Conservation (phyloP, 2,888 invertebrate species). For the Icerya purchasi region DNA sequence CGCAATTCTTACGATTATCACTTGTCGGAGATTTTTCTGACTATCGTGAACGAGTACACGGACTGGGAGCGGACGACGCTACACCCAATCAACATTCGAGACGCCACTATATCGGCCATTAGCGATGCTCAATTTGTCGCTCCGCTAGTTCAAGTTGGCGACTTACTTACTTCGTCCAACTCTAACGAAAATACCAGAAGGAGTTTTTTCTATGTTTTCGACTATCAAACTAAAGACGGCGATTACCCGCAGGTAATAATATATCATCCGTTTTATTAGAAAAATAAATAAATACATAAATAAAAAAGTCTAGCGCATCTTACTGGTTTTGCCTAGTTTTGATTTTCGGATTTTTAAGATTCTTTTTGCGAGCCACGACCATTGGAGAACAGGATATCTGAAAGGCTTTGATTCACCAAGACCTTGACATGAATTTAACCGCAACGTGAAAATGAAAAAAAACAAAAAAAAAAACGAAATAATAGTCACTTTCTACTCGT, state of each 20-base stretch:
- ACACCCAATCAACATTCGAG: constrained; percentile 69
- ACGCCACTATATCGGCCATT: constrained; percentile 72
- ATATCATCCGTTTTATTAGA: no score
- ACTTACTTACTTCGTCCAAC: constrained; percentile 46
- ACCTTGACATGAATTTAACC: neutral
- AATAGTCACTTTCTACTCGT: no score
- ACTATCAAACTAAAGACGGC: constrained; percentile 75
- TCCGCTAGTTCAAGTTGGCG: constrained; percentile 66
- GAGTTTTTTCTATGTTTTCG: constrained; percentile 75
- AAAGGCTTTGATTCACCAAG: neutral
- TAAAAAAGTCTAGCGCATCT: no score
- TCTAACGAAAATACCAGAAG: constrained; percentile 23
- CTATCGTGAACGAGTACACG: constrained; percentile 82
- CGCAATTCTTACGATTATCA: constrained; percentile 88
- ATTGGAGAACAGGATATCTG: neutral
- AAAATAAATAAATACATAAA: no score
- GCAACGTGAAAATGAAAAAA: no score
- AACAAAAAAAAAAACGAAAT: no score
- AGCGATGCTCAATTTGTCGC: constrained; percentile 89
- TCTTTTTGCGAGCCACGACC: neutral
- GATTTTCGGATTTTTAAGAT: neutral
- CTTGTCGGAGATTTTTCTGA: constrained; percentile 86
- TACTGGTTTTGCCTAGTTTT: no score
- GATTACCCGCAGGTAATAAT: constrained; percentile 69
- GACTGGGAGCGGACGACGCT: constrained; percentile 80